Conservation (phyloP, 2,113 vertebrate genomes). For the Cynopterus brachyotis region DNA sequence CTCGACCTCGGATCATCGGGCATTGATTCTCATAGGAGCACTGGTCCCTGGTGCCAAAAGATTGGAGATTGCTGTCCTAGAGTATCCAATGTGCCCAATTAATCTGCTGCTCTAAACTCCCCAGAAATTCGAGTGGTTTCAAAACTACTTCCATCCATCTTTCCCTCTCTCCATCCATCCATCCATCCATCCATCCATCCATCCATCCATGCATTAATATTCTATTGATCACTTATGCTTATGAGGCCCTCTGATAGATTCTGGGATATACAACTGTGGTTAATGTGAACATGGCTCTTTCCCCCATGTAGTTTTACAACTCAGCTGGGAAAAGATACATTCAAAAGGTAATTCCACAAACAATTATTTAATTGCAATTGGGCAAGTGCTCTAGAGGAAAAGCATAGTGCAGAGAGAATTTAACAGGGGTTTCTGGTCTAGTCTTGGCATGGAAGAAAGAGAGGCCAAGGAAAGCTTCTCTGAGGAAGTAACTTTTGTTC, state of each 20-base stretch:
- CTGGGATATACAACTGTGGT: neutral
- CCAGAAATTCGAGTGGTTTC: neutral
- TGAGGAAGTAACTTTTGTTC: neutral
- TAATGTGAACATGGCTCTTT: neutral
- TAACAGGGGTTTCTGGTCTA: neutral
- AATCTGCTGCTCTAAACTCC: neutral
- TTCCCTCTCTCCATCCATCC: neutral
- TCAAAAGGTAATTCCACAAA: conserved; percentile 20
- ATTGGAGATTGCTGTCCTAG: no score
- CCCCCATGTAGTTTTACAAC: neutral
- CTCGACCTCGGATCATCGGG: no score
- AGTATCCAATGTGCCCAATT: neutral
- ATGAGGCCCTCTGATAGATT: neutral
- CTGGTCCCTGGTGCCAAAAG: no score
- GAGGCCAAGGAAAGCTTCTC: neutral
- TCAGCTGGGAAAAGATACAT: neutral
- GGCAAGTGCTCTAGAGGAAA: neutral
- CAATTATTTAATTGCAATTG: neutral
- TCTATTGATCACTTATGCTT: neutral
- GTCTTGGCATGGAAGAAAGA: neutral
- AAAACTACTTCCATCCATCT: neutral
- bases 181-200: neutral
- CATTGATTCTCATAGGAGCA: no score
- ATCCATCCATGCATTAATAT: neutral
- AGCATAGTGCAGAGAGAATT: neutral